Evolutionary conservation across 2,888 invertebrate genomes (phyloP), one percentile per base, ranked within the genome.

Genomic region (Pyrrhosoma nymphula): DNA sequence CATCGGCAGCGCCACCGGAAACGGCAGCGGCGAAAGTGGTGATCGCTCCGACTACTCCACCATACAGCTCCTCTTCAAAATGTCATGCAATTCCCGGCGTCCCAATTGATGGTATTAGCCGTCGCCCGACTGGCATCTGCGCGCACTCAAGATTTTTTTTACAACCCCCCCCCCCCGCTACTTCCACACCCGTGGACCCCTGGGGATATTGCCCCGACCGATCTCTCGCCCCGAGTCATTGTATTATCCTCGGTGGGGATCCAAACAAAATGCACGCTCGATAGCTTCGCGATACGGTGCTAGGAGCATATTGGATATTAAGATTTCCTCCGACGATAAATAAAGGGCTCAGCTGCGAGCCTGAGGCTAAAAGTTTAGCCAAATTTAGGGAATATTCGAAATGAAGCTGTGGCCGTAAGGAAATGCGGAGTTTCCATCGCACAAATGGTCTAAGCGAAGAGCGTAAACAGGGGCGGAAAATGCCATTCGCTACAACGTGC

Each of bases 11-110:
- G 35, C 82, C 82, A 30, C 35, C 82, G 82, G 35, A 35, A 35
- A 35, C 23, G 82, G 82, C 82, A 30, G 30, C 16, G 82, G 82
- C 82, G 35, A 82, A 35, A 82, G n/a, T 26, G 69, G 69, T 69
- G 26, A 82, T 82, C 82, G 82, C 82, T 82, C 3, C 82, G 23
- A 12, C 30, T 8, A 82, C 82, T 18, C 82, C 18, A 10, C 82
- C 82, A 35, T 35, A 82, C 82, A 3, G 82, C 30, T 82, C 35
- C 82, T 82, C 35, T 82, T 82, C 10, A 82, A 82, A 82, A 35
- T 82, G 35, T 82, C 82, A 82, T 82, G 82, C 82, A 82, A 82
- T 82, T 35, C 82, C 69, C 69, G 6, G 69, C 69, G 69, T n/a
- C 26, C 82, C 35, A 82, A 12, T 8, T 35, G 82, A 82, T 82